phyloP scores from a whole-genome alignment of 1,140 invertebrate species.

The Scaptomyza graminum region DNA sequence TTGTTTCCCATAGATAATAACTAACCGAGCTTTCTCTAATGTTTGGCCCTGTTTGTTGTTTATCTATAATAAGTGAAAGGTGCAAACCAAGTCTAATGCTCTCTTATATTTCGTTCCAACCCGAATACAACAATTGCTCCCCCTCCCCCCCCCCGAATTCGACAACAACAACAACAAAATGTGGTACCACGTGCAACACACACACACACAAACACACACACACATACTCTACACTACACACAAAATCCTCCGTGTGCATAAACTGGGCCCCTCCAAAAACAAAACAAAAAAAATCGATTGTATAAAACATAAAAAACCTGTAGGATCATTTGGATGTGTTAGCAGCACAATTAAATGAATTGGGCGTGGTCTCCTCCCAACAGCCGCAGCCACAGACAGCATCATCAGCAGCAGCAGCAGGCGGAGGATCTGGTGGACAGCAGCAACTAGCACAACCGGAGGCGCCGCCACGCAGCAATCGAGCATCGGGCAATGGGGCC shows the following conservation, averaged over 20 bases:
- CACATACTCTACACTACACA: constrained; percentile 30
- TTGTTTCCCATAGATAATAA: constrained; percentile 25
- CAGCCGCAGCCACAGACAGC: constrained; percentile 82
- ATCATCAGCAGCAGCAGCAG: constrained; percentile 53
- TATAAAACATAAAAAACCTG: constrained; percentile 64
- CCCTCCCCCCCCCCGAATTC: constrained; percentile 26
- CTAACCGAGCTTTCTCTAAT: constrained; percentile 55
- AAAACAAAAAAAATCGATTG: constrained; percentile 60
- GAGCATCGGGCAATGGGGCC: constrained; percentile 77
- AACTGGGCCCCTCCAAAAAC: constrained; percentile 29
- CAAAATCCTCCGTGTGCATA: constrained; percentile 66
- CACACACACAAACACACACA: constrained; percentile 34
- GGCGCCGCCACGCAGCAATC: constrained; percentile 85
- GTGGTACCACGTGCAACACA: constrained; percentile 73
- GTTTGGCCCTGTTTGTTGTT: constrained; percentile 53
- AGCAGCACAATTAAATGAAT: constrained; percentile 96
- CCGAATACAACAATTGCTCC: constrained; percentile 32
- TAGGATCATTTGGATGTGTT: constrained; percentile 95
- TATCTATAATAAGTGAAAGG: constrained; percentile 64
- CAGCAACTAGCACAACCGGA: constrained; percentile 85
- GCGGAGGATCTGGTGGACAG: constrained; percentile 45
- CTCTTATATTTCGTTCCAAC: constrained; percentile 80
- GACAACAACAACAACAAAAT: constrained; percentile 43
- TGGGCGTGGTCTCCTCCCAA: constrained; percentile 90
- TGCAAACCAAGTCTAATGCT: constrained; percentile 78